phyloP scores from a whole-genome alignment of 1,140 invertebrate genomes.

The Cepaea nemoralis region DNA sequence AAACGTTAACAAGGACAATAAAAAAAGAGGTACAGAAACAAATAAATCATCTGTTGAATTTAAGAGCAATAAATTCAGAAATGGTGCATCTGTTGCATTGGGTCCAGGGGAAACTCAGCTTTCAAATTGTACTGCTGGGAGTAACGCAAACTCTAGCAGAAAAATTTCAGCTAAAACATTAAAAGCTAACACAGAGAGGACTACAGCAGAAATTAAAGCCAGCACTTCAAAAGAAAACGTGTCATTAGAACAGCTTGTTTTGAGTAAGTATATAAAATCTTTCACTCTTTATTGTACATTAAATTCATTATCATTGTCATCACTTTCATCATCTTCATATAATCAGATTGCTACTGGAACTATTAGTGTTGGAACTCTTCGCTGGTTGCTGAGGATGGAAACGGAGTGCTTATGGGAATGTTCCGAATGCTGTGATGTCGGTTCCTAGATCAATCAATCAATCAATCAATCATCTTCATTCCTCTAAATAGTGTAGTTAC shows the following conservation, averaged over 20 bases:
- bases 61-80: neutral
- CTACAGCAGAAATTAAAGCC: neutral
- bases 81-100: neutral
- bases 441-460: too few species aligned
- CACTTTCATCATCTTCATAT: too few species aligned
- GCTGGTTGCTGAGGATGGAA: too few species aligned
- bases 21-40: neutral
- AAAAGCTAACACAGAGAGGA: neutral
- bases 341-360: too few species aligned
- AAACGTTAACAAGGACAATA: neutral
- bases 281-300: too few species aligned
- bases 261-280: constrained; percentile 1
- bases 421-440: too few species aligned
- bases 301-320: too few species aligned
- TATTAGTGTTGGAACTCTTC: too few species aligned
- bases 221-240: neutral
- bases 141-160: neutral
- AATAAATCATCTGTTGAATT: neutral
- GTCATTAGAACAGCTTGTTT: neutral
- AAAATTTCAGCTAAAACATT: neutral
- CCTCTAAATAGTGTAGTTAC: too few species aligned
- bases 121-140: neutral
- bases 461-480: too few species aligned
- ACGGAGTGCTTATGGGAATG: too few species aligned
- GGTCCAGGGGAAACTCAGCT: neutral